phyloP scores from a whole-genome alignment of 2,113 vertebrate species.

The Alligator mississippiensis region DNA sequence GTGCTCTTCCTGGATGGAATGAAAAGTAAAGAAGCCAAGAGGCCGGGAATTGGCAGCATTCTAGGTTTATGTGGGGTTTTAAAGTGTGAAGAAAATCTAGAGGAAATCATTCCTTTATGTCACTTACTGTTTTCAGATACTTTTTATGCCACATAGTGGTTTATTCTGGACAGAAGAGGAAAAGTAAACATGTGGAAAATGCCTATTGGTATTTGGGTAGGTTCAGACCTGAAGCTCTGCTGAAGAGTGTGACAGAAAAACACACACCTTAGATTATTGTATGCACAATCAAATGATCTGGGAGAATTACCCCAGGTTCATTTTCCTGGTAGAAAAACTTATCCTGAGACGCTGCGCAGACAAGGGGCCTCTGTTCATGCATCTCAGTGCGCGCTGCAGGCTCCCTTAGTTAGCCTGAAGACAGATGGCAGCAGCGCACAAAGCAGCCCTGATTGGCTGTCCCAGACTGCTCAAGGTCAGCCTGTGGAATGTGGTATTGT shows the following conservation, averaged over 20 bases:
- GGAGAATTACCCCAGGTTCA: too few species aligned
- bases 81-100: neutral
- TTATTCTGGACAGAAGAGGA: neutral
- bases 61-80: neutral
- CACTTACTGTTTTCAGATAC: accelerated
- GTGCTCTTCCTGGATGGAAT: accelerated
- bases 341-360: too few species aligned
- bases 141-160: neutral
- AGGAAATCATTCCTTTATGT: neutral
- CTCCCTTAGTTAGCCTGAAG: too few species aligned
- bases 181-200: neutral
- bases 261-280: too few species aligned
- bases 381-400: too few species aligned
- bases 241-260: neutral
- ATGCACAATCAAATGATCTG: too few species aligned
- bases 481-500: too few species aligned
- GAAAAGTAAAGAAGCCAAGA: neutral
- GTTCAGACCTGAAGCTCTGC: neutral
- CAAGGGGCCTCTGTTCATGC: too few species aligned
- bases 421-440: too few species aligned
- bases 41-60: neutral
- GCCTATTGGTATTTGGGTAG: neutral
- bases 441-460: too few species aligned
- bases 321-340: too few species aligned
- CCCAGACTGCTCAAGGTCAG: too few species aligned